Base-by-base conservation (phyloP, 2,113 vertebrate genomes). In the Elachura formosa region DNA sequence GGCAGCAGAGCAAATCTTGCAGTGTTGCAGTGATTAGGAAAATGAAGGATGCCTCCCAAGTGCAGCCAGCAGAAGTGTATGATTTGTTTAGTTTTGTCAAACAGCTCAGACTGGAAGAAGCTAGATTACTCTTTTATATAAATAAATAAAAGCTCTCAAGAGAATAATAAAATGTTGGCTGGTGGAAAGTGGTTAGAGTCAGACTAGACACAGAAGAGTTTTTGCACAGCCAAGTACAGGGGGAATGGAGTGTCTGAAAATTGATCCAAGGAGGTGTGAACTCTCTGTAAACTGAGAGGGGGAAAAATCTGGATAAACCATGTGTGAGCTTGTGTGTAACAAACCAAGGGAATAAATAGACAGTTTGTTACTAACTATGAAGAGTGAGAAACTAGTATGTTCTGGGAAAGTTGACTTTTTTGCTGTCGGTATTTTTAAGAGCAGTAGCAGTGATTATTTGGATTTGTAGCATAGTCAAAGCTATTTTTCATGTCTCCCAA, bases 131-230 rank as follows among this genome's bases (percentile, higher is more conserved):
- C 55, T 84, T 14, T 71, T 72, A 72, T 75, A 54, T 82, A 92
- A 85, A 90, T 85, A 90, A 90, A 85, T 83, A 76, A 88, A 77
- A 80, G 11, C 31, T 90, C 62, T 90, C 71, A 38, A 40, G 79
- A 79, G 56, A 78, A 67, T 82, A 76, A 41, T 85, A 41, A 80
- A 90, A 43, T 52, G 40, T 68, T 90, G 71, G 43, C 79, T 75
- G 46, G 75, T 79, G 58, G 52, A 68, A 68, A 52, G 74, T 36
- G 19, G 34, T 56, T 87, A 62, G 64, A 78, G 82, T 54, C 64
- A 93, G 67, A 67, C 56, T 72, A 94, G 76, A 28, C 20, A 66
- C 21, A 64, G 26, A 64, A 89, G 49, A 87, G 59, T 31, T 87
- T 87, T 91, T 46, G 15, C 64, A 56, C 36, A 92, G 21, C 31